phyloP scores from a whole-genome alignment of 2,797 vertebrate species.

The Aotus griseimembra region DNA sequence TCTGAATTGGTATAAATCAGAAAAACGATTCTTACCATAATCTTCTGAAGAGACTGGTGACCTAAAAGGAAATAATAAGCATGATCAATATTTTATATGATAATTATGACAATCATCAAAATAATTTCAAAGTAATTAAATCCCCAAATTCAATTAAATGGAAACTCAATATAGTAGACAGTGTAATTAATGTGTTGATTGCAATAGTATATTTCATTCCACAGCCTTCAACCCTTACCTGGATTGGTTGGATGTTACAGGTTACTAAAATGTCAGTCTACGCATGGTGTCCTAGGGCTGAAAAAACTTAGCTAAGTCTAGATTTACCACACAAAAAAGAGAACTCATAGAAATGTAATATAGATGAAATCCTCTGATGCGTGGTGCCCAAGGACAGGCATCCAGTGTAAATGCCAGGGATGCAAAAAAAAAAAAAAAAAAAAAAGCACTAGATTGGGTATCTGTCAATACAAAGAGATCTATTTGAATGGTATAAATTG shows the following conservation, averaged over 20 bases:
- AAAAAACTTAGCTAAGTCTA: neutral
- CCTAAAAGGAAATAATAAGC: conserved; percentile 85
- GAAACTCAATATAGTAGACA: neutral
- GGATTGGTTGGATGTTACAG: neutral
- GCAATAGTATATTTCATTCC: neutral
- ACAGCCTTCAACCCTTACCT: conserved; percentile 22
- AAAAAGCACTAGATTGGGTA: neutral
- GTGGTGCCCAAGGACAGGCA: neutral
- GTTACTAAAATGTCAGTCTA: neutral
- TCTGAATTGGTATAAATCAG: conserved; percentile 52
- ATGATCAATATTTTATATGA: conserved; percentile 74
- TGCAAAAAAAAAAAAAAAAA: neutral
- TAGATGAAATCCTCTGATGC: neutral
- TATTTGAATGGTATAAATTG: neutral
- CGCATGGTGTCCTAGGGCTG: neutral
- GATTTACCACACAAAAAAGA: neutral
- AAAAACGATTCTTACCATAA: conserved; percentile 85
- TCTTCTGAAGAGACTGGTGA: conserved; percentile 88
- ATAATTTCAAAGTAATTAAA: neutral
- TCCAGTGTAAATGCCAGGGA: neutral
- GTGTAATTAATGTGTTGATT: neutral
- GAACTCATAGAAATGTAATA: neutral
- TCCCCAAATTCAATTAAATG: neutral
- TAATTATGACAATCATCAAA: neutral
- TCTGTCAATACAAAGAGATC: neutral